Evolutionary conservation across 2,797 vertebrate species (phyloP), one percentile per base, ranked within the genome.

Genomic region (Arctocebus calabarensis): DNA sequence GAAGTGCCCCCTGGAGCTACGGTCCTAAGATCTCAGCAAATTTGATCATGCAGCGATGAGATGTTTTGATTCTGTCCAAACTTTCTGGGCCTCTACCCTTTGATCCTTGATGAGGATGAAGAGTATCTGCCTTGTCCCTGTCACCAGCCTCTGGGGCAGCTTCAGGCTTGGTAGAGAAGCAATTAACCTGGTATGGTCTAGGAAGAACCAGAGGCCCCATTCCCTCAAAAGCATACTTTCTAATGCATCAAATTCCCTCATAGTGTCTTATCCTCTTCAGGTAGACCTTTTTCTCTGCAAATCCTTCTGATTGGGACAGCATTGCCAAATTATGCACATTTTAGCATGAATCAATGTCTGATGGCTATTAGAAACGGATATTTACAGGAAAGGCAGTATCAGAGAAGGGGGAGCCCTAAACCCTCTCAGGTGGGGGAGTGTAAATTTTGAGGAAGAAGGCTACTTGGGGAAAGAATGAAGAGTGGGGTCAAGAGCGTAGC

Each of bases 291-390:
- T 37, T n/a, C 19, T 32, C 74, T 62, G n/a, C 9, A 92, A 94
- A 70, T 66, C 61, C 14, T 93, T 91, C 34, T 79, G 73, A 91
- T 40, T 9, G 34, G 32, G 17, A 23, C 5, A 37, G 5, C 23
- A 14, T 11, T 34, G 86, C 55, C 52, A 92, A 86, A 34, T 40
- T 55, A 57, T 27, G 32, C 43, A 88, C 37, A 75, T 45, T 32
- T 66, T 43, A 75, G 52, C 29, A 34, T 40, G 66, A 86, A 34
- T 68, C 19, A 64, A 23, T 20, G 91, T 96, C 92, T 94, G 55
- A 27, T 73, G 71, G 37, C 9, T 89, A 29, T 45, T 27, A 6
- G 11, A 48, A 86, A 23, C 25, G 17, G 29, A 7, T n/a, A 40
- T n/a, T 13, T 48, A 32, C 12, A 74, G 10, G 37, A 14, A 5